Base-by-base conservation (phyloP, 2,888 invertebrate genomes). In the Anodontia alba region DNA sequence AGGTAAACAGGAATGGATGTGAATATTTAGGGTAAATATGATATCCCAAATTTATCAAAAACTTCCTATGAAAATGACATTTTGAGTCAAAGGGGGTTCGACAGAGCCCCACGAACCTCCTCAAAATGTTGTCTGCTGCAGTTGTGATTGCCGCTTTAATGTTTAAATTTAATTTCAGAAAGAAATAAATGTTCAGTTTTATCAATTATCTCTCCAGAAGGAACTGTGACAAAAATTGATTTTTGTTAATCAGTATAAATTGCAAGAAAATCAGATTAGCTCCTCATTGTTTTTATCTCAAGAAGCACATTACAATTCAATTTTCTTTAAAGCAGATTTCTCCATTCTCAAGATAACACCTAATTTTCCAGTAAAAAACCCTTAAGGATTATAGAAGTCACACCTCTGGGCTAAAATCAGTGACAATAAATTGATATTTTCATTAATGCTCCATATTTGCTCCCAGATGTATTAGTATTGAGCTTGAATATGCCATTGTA, bases 251-350 rank as follows among this genome's bases (percentile, higher is more conserved):
- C 54, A 54, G 54, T 8, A 54, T 54, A 54, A 54, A 54, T 54
- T 54, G 54, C 26, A 23, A 62, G 62, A 33, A 33, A 62, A 62
- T 62, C 31, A 62, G 62, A 62, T 62, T 62, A 62, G 17, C 33
- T 17, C 1, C 62, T 29, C 33, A 33, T 62, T 62, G 62, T 62
- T 62, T 33, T 62, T 62, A 62, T 62, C 62, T 62, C 20, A 23
- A 33, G 62, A 62, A 26, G 12, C 62, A 62, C 33, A 62, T 17
- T n/a, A 33, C 62, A 33, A 17, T 62, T 62, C 62, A 62, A 62
- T 62, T 62, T 62, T 62, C 33, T 33, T 62, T 62, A 33, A 62
- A 62, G 33, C 62, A 62, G 62, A 62, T 62, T 62, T 62, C 33
- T 17, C n/a, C 62, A 62, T 62, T 62, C 33, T 62, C 33, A 10